Evolutionary conservation across 1,140 invertebrate species (phyloP).

Genomic region (Phenacoccus solenopsis): DNA sequence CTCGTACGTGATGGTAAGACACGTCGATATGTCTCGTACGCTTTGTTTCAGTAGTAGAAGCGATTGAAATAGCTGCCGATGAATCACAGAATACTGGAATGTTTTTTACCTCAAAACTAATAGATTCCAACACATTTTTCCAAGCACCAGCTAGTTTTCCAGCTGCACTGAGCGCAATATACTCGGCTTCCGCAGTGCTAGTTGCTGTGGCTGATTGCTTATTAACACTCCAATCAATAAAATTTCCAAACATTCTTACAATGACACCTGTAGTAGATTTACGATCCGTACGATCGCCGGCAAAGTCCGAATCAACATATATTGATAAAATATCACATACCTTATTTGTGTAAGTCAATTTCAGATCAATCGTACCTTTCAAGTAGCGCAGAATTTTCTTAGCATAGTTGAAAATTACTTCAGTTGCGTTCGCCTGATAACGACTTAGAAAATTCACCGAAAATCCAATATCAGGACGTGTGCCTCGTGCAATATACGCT

Average conservation of each 20-base stretch:
- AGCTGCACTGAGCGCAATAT: background rate
- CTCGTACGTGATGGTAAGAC: background rate
- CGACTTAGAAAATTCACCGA: background rate
- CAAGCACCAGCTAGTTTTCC: background rate
- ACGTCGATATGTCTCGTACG: background rate
- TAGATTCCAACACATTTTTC: background rate
- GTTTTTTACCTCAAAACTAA: background rate
- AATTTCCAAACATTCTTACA: background rate
- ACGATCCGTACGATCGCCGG: background rate
- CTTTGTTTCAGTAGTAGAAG: background rate
- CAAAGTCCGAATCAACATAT: background rate
- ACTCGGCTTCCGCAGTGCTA: background rate
- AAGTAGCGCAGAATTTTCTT: too few species aligned
- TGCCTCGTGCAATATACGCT: constrained; percentile 1
- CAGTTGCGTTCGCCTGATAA: background rate
- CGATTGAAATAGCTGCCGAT: background rate
- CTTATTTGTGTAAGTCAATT: background rate
- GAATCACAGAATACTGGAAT: background rate
- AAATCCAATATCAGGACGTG: background rate
- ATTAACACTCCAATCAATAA: background rate
- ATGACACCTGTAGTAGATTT: background rate
- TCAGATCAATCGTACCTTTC: too few species aligned
- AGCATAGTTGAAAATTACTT: too few species aligned
- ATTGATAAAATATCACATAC: too few species aligned
- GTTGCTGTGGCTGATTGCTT: background rate